These are phyloP conservation scores for Acanthopleura granulata DNA, from an alignment of 2,888 invertebrate species.

Conservation along the genomic window DNA sequence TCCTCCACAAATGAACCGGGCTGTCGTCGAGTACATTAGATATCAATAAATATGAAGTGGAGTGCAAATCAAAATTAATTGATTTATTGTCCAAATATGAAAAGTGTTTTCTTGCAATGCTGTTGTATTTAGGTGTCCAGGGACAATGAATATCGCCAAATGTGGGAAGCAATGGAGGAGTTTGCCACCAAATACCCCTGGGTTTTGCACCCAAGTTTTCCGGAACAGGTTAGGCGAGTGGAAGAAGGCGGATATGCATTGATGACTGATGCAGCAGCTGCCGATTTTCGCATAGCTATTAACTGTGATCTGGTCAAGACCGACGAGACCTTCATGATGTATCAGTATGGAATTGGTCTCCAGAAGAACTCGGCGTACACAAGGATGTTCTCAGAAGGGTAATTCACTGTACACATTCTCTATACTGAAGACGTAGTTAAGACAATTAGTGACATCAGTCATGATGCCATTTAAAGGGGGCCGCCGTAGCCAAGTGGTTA, in stretches of 20 bases:
- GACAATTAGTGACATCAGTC: too few species aligned
- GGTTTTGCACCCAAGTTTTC: not conserved
- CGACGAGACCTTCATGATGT: not conserved
- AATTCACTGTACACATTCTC: not conserved
- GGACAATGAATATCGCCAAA: not conserved
- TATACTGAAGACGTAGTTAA: not conserved
- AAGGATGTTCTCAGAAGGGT: not conserved
- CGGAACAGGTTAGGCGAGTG: not conserved
- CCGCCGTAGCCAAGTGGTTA: too few species aligned
- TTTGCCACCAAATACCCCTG: not conserved
- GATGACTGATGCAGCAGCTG: not conserved
- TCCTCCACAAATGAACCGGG: too few species aligned
- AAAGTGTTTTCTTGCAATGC: not conserved
- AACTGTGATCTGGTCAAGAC: not conserved
- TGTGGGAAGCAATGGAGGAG: not conserved
- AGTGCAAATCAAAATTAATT: not conserved
- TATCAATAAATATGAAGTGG: too few species aligned
- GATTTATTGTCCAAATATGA: not conserved
- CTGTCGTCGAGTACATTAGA: too few species aligned
- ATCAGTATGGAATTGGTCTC: not conserved
- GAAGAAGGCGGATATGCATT: not conserved
- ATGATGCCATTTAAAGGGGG: too few species aligned
- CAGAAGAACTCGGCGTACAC: constrained; percentile 2
- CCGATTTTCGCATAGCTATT: not conserved
- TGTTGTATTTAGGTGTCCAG: not conserved